Conservation (phyloP, 2,113 vertebrate genomes). For the Myodes glareolus region DNA sequence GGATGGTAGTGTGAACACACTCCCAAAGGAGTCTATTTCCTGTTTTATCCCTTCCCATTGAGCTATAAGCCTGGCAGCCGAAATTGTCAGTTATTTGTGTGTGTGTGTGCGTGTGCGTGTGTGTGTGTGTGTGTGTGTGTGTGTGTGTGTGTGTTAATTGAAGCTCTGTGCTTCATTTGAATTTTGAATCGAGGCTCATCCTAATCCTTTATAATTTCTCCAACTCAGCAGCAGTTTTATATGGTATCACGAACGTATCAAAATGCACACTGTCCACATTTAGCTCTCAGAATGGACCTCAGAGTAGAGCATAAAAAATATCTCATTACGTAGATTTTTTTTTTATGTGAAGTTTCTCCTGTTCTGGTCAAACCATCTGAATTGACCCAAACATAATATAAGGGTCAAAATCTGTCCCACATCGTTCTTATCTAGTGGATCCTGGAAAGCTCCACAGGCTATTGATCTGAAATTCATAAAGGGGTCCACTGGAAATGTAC, state of each 20-base stretch:
- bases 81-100: not conserved
- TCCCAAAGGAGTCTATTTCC: not conserved
- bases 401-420: not conserved
- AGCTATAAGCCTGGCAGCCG: constrained; percentile 3
- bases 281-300: not conserved
- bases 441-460: not conserved
- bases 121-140: not conserved
- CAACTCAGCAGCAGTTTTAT: not conserved
- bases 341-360: not conserved
- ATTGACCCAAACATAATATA: not conserved
- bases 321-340: not conserved
- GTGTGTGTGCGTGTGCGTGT: too few relatives aligned
- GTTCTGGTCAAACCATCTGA: not conserved
- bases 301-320: not conserved
- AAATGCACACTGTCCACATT: not conserved
- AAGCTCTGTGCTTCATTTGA: not conserved
- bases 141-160: not conserved
- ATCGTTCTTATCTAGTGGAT: rapidly evolving
- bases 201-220: constrained; percentile 55
- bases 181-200: not conserved
- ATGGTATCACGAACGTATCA: not conserved
- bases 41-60: not conserved
- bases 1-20: constrained; percentile 34
- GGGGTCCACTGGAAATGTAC: not conserved
- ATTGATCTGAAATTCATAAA: constrained; percentile 11